Base-by-base conservation (phyloP, 2,113 vertebrate species). In the Chloropsis hardwickii region DNA sequence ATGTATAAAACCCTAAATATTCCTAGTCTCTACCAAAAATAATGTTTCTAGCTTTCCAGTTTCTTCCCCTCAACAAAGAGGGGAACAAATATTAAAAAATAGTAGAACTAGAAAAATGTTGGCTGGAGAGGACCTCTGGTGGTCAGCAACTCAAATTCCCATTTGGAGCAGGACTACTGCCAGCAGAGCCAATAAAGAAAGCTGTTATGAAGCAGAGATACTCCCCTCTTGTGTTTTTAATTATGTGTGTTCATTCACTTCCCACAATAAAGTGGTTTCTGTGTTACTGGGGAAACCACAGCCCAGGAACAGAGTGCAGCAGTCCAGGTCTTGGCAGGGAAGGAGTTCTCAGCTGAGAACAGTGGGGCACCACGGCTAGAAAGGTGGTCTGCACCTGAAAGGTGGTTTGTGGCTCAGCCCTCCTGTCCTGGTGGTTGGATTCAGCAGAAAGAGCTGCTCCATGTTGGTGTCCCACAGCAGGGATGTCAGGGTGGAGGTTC, bases 91-190 rank as follows among this genome's bases (percentile, higher is more conserved):
- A 53, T 18, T 11, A 11, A 37, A 45, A 56, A 39, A 50, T 0
- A 66, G 28, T 11, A 78, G 57, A 89, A 45, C 0, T 2, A 70
- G 62, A 37, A 48, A 86, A 95, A 62, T 62, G 50, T 71, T 86
- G 72, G 16, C 80, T 86, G 48, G 27, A 93, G 81, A 73, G 82
- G 94, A 86, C 96, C 94, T 95, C 96, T 97, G 72, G 67, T 94
- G 96, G 92, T 90, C 76, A 83, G 45, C n/a, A 47, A 33, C 53
- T 71, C 82, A n/a, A 88, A 69, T 47, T 83, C 67, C 65, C 50
- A 22, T 77, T 88, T 47, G 80, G 24, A 81, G 37, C 7, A 70
- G 91, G 47, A 60, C 4, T 24, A 14, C 15, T 2, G 0, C 54
- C 35, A 69, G 27, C 54, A 81, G 88, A 90, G 9, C 29, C 50